Evolutionary conservation across 2,888 invertebrate genomes (phyloP), one percentile per base, ranked within the genome.

Genomic region (Eupeodes latifasciatus): DNA sequence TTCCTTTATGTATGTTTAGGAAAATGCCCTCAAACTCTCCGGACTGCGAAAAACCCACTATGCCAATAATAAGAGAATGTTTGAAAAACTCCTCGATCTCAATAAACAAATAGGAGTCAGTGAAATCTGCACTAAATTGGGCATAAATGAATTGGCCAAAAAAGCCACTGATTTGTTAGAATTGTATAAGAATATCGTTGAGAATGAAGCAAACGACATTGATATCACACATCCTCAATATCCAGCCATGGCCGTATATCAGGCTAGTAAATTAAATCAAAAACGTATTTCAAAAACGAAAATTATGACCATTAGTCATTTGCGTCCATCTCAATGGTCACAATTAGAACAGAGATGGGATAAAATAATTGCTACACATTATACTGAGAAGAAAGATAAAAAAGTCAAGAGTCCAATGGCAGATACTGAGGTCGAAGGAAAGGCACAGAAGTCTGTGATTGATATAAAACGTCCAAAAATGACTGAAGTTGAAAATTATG

Each of bases 191-290:
- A 93, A 92, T 0, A 62, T 90, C 3, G 75, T 90, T 51, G 87
- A 89, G 10, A 89, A 47, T 61, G 91, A 92, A 47, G 94, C 94
- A 89, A 92, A 94, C 90, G 94, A 95, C 93, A 91, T 94, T 34
- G 95, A 96, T 91, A 91, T 95, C 27, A 94, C 93, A 67, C 94
- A 96, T 90, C 96, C 96, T 0, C 96, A 96, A 90, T 96, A 96
- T 93, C 94, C 95, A 1, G 95, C 95, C 66, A 95, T 95, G 94
- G 95, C 96, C 2, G 95, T 96, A 0, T 95, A 94, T 91, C 95
- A 95, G 89, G 95, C 96, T 36, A 95, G 96, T 92, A 95, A 95
- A 94, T 77, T 95, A 40, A 94, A 94, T 66, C 95, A 95, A 90
- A 93, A 95, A 0, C 96, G 95, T 93, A 91, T 95, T 7, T 91